Evolutionary conservation across 1,140 invertebrate species (phyloP).

Genomic region (Coelopa frigida): DNA sequence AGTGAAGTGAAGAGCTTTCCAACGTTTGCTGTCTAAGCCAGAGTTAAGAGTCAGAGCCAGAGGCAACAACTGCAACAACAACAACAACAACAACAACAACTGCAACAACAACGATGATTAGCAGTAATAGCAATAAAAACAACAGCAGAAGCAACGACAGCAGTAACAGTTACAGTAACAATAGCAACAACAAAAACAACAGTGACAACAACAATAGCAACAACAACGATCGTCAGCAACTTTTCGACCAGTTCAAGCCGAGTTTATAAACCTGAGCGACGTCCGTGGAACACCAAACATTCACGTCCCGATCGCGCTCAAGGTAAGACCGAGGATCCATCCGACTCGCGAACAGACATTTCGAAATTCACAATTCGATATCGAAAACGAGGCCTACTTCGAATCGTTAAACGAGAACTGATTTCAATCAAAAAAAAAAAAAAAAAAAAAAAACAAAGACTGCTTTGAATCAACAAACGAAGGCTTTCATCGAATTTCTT

Average conservation of each 20-base stretch:
- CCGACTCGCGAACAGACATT: no score
- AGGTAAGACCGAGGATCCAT: slow-evolving; percentile 41
- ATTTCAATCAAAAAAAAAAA: slow-evolving; percentile 2
- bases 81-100: neutral
- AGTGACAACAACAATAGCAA: neutral
- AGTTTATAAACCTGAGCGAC: slow-evolving; percentile 36
- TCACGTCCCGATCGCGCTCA: slow-evolving; percentile 27
- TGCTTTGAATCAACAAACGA: no score
- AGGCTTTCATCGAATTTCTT: no score
- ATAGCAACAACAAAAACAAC: neutral
- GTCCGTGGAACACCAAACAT: slow-evolving; percentile 32
- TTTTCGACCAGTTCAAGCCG: slow-evolving; percentile 6
- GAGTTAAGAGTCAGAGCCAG: no score
- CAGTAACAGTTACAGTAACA: neutral
- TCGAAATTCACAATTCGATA: no score
- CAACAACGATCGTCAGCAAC: neutral
- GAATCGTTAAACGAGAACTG: neutral
- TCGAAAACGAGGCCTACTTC: neutral
- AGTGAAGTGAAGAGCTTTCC: no score
- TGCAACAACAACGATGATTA: neutral
- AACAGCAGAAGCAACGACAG: neutral
- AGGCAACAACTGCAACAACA: no score
- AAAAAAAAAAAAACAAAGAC: slow-evolving; percentile 8
- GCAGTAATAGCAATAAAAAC: neutral
- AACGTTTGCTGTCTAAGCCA: no score